phyloP scores from a whole-genome alignment of 2,113 vertebrate genomes.

The Dicentrarchus labrax region DNA sequence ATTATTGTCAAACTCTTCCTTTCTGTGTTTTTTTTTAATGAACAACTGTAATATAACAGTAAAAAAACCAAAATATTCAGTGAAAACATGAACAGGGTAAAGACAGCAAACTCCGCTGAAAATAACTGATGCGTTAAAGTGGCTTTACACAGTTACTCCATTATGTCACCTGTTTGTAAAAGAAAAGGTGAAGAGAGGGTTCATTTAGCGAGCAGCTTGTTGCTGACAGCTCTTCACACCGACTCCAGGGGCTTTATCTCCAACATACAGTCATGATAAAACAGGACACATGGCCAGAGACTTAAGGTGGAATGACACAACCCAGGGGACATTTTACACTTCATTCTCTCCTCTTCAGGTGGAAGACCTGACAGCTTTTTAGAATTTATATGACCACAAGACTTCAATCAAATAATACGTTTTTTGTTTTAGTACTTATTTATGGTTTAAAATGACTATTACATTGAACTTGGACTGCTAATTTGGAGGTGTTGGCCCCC shows the following conservation, averaged over 20 bases:
- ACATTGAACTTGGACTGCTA: neutral
- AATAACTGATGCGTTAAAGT: neutral
- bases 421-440: neutral
- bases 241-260: neutral
- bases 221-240: constrained; percentile 9
- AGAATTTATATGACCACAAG: neutral
- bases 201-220: constrained; percentile 9
- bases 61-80: too few relatives aligned
- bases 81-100: neutral
- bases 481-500: neutral
- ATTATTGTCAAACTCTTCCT: neutral
- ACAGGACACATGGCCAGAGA: constrained; percentile 3
- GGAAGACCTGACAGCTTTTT: neutral
- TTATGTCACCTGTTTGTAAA: constrained; percentile 5
- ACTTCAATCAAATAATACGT: neutral
- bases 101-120: neutral
- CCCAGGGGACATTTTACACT: constrained; percentile 7
- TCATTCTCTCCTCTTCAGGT: neutral
- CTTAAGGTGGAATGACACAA: constrained; percentile 17
- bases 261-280: neutral
- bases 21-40: neutral
- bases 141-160: neutral
- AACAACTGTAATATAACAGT: too few relatives aligned
- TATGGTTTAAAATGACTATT: neutral
- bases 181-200: neutral